Evolutionary conservation across 2,888 invertebrate genomes (phyloP), one percentile per base, ranked within the genome.

Genomic region (Schizaphis graminum): DNA sequence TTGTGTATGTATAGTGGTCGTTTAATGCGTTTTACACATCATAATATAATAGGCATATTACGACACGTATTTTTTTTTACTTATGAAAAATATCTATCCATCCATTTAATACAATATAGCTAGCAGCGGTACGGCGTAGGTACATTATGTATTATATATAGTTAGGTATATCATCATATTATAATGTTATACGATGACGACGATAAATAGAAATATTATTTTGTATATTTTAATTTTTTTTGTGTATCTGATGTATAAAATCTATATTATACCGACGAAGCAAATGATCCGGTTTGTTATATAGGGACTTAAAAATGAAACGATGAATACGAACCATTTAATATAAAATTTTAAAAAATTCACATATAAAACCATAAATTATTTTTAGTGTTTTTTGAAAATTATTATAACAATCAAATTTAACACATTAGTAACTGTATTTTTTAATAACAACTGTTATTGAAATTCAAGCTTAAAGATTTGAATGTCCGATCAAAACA

Each of bases 1-100:
- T 41, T 87, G 87, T 87, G 8, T 41, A 84, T 77, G 77, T 53
- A 84, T 53, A 84, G 53, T 53, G 91, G 44, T 41, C 47, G 47
- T 47, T 41, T n/a, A 56, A 56, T 16, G 13, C 86, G 24, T 91
- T 91, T 91, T 85, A 91, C 57, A 86, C 86, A 41, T 91, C 57
- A 85, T 90, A 56, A 53, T 56, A 56, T 89, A 28, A 89, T 90
- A 61, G 21, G 28, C n/a, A 16, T 47, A 49, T 44, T 35, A 86
- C 57, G 28, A 49, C 49, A 28, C 47, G 16, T 86, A 57, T 61
- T 35, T 61, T 26, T 26, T 57, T 56, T 91, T 91, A 41, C 44
- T 44, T 28, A 28, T 89, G 90, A 90, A 90, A 90, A 90, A 90
- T 61, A 61, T 90, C n/a, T 24, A 61, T 90, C 47, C 61, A 56